Conservation (phyloP, 1,140 invertebrate genomes). For the Heterodera carotae region DNA sequence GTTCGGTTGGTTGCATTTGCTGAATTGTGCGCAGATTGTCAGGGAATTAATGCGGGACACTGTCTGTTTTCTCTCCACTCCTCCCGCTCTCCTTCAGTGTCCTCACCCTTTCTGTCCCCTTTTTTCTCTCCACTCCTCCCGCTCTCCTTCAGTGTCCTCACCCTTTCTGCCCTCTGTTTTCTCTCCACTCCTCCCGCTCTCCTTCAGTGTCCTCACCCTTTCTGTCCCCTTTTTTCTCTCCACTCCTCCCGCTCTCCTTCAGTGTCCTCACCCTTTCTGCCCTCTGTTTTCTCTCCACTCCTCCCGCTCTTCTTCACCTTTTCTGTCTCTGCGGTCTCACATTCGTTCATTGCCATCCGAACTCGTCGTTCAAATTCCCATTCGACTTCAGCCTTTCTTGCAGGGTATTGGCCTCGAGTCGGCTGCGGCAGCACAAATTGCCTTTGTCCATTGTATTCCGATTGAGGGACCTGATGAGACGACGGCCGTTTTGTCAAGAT, state of each 20-base stretch:
- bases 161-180: too few species aligned
- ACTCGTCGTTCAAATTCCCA: constrained; percentile 13
- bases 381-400: constrained; percentile 8
- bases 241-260: not conserved
- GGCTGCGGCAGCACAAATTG: constrained; percentile 29
- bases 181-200: too few species aligned
- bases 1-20: not conserved
- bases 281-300: not conserved
- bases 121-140: too few species aligned
- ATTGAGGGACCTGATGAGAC: constrained; percentile 1
- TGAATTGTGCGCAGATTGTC: too few species aligned
- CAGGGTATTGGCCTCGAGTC: constrained; percentile 35
- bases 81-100: too few species aligned
- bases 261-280: not conserved
- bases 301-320: not conserved
- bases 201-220: not conserved
- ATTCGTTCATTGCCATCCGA: not conserved
- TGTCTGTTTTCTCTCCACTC: too few species aligned
- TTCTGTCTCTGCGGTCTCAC: not conserved
- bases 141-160: too few species aligned
- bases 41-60: too few species aligned
- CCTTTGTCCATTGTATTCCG: constrained; percentile 36
- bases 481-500: constrained; percentile 12
- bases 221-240: not conserved
- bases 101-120: too few species aligned